These are phyloP conservation scores for Gadus macrocephalus DNA, from an alignment of 2,113 vertebrate genomes.

Conservation along the genomic window DNA sequence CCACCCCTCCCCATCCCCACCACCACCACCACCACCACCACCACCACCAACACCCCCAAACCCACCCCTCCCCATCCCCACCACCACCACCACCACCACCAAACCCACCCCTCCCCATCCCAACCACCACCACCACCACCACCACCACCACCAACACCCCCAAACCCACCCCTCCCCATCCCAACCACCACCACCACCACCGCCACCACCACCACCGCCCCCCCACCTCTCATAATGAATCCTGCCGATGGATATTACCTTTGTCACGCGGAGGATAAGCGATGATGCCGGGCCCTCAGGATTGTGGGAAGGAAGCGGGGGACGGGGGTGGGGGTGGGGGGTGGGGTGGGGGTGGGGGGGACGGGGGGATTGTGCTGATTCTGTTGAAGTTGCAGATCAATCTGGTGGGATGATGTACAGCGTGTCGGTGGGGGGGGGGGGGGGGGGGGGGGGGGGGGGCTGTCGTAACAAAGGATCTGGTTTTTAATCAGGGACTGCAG, in stretches of 20 bases:
- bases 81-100: too few relatives aligned
- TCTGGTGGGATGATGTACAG: constrained; percentile 37
- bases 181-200: constrained; percentile 15
- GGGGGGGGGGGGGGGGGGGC: not conserved
- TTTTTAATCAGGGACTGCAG: constrained; percentile 36
- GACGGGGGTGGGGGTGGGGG: too few relatives aligned
- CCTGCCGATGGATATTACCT: constrained; percentile 29
- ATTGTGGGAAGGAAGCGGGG: too few relatives aligned
- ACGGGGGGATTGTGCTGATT: constrained; percentile 41
- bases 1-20: not conserved
- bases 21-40: too few relatives aligned
- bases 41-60: too few relatives aligned
- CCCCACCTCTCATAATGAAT: constrained; percentile 23
- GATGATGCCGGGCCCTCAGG: constrained; percentile 14
- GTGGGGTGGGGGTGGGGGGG: too few relatives aligned
- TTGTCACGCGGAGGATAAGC: constrained; percentile 36
- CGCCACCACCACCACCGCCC: too few relatives aligned
- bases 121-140: not conserved
- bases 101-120: not conserved
- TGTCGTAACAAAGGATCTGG: constrained; percentile 19
- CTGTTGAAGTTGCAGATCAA: constrained; percentile 42
- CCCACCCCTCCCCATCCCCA: not conserved
- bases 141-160: too few relatives aligned
- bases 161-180: not conserved
- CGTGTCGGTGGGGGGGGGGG: not conserved